Percentiles rank a stretch among this genome's conserved stretches.
These are phyloP conservation scores for Microctonus brassicae DNA, from an alignment of 2,888 invertebrate genomes.

Conservation along the genomic window DNA sequence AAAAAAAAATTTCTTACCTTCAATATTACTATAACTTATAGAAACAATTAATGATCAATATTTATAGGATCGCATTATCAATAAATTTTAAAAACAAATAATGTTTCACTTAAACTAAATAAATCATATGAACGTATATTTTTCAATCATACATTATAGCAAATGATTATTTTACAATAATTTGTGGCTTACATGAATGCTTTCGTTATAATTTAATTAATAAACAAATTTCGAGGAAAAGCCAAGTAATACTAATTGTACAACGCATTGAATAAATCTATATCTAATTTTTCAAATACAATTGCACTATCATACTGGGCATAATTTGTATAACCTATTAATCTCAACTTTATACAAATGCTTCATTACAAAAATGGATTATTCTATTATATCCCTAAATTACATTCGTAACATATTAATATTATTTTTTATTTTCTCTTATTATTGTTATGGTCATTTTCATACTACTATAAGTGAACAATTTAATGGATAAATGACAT, in stretches of 20 bases:
- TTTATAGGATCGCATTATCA: constrained; percentile 47
- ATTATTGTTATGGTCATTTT: constrained; percentile 40
- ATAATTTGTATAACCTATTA: constrained; percentile 31
- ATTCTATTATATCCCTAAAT: constrained; percentile 46
- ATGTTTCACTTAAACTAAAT: constrained; percentile 51
- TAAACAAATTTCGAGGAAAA: neutral
- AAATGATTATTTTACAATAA: neutral
- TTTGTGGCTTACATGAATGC: constrained; percentile 14
- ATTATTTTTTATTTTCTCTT: constrained; percentile 37
- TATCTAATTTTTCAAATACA: constrained; percentile 14
- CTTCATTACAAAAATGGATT: constrained; percentile 52
- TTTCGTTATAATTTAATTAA: constrained; percentile 22
- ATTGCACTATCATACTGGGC: constrained; percentile 33
- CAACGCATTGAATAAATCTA: neutral
- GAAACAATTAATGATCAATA: too few relatives aligned
- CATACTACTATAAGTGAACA: constrained; percentile 21
- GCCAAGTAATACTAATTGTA: neutral
- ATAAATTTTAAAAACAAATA: constrained; percentile 37
- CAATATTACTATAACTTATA: too few relatives aligned
- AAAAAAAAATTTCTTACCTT: too few relatives aligned
- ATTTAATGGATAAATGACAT: constrained; percentile 25
- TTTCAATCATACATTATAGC: constrained; percentile 44
- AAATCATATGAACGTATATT: constrained; percentile 55
- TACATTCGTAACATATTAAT: constrained; percentile 37
- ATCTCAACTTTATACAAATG: constrained; percentile 46